Conservation (phyloP, 2,113 vertebrate genomes). For the Actenoides hombroni region DNA sequence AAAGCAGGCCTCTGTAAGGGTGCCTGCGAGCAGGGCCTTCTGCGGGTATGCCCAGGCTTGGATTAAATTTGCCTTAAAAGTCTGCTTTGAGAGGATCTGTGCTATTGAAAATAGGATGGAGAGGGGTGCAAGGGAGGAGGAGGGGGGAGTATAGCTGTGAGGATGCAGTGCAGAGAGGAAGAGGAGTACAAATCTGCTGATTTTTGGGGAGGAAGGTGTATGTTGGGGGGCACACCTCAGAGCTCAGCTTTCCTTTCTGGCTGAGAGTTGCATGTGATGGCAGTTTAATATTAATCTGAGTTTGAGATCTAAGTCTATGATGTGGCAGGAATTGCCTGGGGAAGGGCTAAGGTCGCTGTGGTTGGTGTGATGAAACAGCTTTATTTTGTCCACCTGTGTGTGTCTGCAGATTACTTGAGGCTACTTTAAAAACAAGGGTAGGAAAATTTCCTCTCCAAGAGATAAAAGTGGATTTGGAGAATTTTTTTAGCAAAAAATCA, state of each 20-base stretch:
- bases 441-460: background rate
- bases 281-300: slow-evolving; percentile 52
- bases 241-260: background rate
- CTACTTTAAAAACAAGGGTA: background rate
- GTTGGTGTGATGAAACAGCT: slow-evolving; percentile 44
- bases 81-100: background rate
- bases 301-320: slow-evolving; percentile 12
- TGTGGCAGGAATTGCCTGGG: slow-evolving; percentile 52
- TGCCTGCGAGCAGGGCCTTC: background rate
- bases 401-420: slow-evolving; percentile 6
- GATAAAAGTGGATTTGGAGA: background rate
- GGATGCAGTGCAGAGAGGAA: background rate
- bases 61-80: background rate
- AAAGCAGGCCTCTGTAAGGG: slow-evolving; percentile 12
- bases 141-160: background rate
- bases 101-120: background rate
- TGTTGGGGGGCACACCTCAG: background rate
- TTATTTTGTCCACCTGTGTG: slow-evolving; percentile 11
- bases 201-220: background rate
- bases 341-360: slow-evolving; percentile 65
- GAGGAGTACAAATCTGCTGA: background rate
- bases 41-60: background rate
- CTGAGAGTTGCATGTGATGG: background rate
- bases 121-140: background rate
- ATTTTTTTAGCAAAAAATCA: background rate